Evolutionary conservation across 2,113 vertebrate species (phyloP).

Genomic region (Nycticryphes semicollaris): DNA sequence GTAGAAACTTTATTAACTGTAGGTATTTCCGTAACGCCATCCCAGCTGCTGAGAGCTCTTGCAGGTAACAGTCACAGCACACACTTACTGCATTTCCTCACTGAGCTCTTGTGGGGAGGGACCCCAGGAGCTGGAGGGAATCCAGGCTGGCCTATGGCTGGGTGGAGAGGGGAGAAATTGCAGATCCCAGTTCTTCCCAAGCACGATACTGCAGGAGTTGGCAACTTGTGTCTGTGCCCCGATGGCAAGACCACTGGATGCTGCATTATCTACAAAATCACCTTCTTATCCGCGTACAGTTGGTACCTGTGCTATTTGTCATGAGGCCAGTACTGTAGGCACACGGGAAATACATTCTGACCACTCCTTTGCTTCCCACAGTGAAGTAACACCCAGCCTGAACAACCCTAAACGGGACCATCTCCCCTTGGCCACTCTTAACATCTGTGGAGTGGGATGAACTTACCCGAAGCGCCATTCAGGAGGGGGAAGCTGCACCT

Average conservation of each 20-base stretch:
- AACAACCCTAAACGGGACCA: not conserved
- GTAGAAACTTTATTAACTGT: not conserved
- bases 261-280: not conserved
- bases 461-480: not conserved
- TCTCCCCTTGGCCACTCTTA: not conserved
- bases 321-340: not conserved
- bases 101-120: not conserved
- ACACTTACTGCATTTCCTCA: not conserved
- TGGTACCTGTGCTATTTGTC: not conserved
- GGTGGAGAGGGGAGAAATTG: not conserved
- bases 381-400: not conserved
- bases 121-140: not conserved
- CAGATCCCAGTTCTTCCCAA: fast-evolving
- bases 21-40: not conserved
- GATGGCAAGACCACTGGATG: not conserved
- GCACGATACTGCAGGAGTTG: not conserved
- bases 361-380: not conserved
- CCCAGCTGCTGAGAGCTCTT: not conserved
- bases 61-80: not conserved
- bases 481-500: fast-evolving
- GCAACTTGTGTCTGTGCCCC: not conserved
- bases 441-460: not conserved
- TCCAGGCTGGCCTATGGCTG: not conserved
- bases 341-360: fast-evolving
- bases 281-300: not conserved